Evolutionary conservation across 2,888 invertebrate genomes (phyloP).

Genomic region (Brachypalpus laphriformis): DNA sequence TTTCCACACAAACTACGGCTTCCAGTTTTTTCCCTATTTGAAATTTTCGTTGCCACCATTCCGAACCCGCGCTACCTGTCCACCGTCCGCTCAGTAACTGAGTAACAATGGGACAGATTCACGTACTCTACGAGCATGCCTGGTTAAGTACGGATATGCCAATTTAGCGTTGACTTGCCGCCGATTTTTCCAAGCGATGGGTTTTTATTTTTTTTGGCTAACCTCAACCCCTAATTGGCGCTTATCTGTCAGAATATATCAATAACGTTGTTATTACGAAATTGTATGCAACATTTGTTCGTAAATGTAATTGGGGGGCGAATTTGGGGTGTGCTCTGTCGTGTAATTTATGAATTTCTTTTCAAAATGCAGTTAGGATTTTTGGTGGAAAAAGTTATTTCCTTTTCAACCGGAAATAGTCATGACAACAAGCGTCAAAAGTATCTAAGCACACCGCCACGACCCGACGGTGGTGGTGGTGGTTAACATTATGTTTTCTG

Average conservation of each 20-base stretch:
- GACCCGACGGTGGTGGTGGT: neutral
- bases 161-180: slow-evolving; percentile 55
- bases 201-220: slow-evolving; percentile 29
- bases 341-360: slow-evolving; percentile 18
- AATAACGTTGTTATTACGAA: slow-evolving; percentile 42
- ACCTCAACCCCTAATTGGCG: slow-evolving; percentile 65
- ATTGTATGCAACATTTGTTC: slow-evolving; percentile 41
- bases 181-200: slow-evolving; percentile 1
- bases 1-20: slow-evolving; percentile 23
- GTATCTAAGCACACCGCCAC: neutral
- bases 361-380: slow-evolving; percentile 44
- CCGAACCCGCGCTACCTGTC: neutral
- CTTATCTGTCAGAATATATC: slow-evolving; percentile 67
- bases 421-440: slow-evolving; percentile 34
- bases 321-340: neutral
- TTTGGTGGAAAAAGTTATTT: neutral
- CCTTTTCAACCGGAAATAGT: slow-evolving; percentile 24
- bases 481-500: slow-evolving; percentile 12
- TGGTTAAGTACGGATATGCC: slow-evolving; percentile 58
- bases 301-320: slow-evolving; percentile 13
- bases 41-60: slow-evolving; percentile 13
- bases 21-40: slow-evolving; percentile 19
- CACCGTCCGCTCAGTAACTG: slow-evolving; percentile 19
- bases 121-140: slow-evolving; percentile 37
- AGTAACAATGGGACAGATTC: slow-evolving; percentile 67